These are phyloP conservation scores for Caranx ignobilis DNA, from an alignment of 2,113 vertebrate genomes.

Conservation along the genomic window DNA sequence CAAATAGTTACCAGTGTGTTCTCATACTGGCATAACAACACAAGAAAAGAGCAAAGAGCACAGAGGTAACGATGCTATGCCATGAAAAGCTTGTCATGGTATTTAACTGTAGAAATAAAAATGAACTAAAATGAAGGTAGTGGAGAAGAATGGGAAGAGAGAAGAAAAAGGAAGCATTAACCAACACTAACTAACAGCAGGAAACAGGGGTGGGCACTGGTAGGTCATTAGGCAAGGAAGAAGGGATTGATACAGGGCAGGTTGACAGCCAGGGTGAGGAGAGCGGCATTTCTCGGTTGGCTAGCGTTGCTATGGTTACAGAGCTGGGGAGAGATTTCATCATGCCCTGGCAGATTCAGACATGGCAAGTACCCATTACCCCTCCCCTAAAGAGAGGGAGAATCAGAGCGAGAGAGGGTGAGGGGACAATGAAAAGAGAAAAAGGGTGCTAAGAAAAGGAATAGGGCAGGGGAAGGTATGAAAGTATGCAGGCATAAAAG, in stretches of 20 bases:
- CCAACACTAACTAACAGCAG: conserved; percentile 17
- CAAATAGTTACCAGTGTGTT: neutral
- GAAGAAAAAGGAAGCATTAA: conserved; percentile 5
- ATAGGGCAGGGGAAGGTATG: conserved; percentile 56
- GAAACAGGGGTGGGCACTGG: conserved; percentile 42
- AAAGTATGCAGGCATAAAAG: conserved; percentile 49
- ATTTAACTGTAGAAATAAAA: conserved; percentile 26
- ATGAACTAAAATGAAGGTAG: neutral
- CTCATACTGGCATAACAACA: neutral
- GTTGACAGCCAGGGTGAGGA: conserved; percentile 72
- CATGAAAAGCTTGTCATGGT: conserved; percentile 8
- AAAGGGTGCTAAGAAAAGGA: conserved; percentile 30
- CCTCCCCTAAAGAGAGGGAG: conserved; percentile 56
- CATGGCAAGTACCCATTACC: conserved; percentile 68
- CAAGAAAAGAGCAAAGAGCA: neutral
- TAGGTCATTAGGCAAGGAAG: conserved; percentile 37
- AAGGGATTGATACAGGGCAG: conserved; percentile 60
- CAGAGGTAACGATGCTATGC: neutral
- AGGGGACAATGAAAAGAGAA: conserved; percentile 28
- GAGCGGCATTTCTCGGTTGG: conserved; percentile 79
- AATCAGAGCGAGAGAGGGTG: conserved; percentile 34
- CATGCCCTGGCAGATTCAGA: conserved; percentile 82
- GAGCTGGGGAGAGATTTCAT: conserved; percentile 83
- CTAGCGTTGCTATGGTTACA: conserved; percentile 85
- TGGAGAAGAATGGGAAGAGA: neutral